Evolutionary conservation across 2,888 invertebrate species (phyloP), one percentile per base, ranked within the genome.

Genomic region (Eupithecia tripunctaria): DNA sequence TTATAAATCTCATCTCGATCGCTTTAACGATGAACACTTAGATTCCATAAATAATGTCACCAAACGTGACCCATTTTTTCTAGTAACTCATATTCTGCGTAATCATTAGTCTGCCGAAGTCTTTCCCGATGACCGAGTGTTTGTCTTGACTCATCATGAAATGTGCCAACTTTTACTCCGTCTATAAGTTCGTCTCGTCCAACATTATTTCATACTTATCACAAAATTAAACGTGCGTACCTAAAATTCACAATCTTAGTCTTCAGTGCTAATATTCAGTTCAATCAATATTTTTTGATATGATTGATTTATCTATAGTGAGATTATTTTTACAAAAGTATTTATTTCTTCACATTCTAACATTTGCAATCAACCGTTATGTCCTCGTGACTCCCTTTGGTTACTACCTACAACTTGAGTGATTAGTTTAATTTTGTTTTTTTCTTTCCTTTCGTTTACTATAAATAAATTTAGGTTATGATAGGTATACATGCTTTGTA

Each of bases 131-230:
- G 74, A 74, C 62, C 56, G 43, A 21, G 47, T 71, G 66, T 76
- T 73, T 73, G 59, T 64, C 41, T 76, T 76, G 75, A 76, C 68
- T 76, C 76, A 76, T 65, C 67, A 69, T 51, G 43, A 71, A 36
- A n/a, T 12, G 65, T 75, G 73, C 73, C 76, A 73, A 76, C 67
- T 75, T 5, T 67, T 59, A n/a, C 68, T 36, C 8, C 18, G 73
- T 73, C 73, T 67, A 69, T 38, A 64, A 21, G 21, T 41, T 21
- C 14, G 64, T 64, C 38, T 64, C 38, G 63, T 38, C 21, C 10
- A n/a, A 10, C 29, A 32, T 29, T 25, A 59, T 59, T 6, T 7
- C 0, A 41, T 18, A 59, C 27, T 59, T 27, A 7, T 59, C 27
- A 59, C 59, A n/a, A 5, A 27, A 59, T n/a, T n/a, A n/a, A n/a